Base-by-base conservation (phyloP, 2,113 vertebrate species). In the Mus pahari region DNA sequence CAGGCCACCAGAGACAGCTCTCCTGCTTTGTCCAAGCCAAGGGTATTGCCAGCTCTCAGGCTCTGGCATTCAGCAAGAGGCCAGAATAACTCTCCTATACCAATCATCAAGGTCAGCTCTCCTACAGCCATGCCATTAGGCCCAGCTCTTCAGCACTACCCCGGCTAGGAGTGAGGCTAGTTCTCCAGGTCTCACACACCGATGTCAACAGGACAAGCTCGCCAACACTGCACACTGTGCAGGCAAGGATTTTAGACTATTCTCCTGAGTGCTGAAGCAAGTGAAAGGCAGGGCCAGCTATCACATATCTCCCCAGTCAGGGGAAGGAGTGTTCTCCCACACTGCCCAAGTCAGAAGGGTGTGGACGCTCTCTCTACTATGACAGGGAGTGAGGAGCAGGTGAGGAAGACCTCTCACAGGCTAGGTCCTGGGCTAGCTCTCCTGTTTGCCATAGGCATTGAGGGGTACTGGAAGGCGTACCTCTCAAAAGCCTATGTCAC, bases 161-260 rank as follows among this genome's bases (percentile, higher is more conserved):
- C 19, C 8, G 9, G 3, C 70, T 39, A 39, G 7, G 19, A 8
- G n/a, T 39, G n/a, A n/a, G n/a, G 3, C 1, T 2, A 71, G 17
- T 20, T n/a, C 36, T 71, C 17, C 16, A n/a, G 16, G 1, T 71
- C 36, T 19, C 36, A 71, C 16, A 71, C 7, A 20, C 7, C 36
- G 7, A 20, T 3, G 19, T 71, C 7, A 71, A 17, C 7, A 71
- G 36, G 36, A 9, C 70, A n/a, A 20, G 17, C 17, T 71, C 70
- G n/a, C 17, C 17, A 16, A n/a, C 28, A 66, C 4, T 31, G 28
- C 28, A 66, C 28, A 22, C 17, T 71, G 3, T n/a, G 17, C 36
- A 71, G 7, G 70, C 36, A 39, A 71, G 19, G 36, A 20, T 39
- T 36, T 70, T 71, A 7, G 36, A 17, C 36, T 7, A 71, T 71